phyloP scores from a whole-genome alignment of 1,140 invertebrate species.

The Hestina assimilis region DNA sequence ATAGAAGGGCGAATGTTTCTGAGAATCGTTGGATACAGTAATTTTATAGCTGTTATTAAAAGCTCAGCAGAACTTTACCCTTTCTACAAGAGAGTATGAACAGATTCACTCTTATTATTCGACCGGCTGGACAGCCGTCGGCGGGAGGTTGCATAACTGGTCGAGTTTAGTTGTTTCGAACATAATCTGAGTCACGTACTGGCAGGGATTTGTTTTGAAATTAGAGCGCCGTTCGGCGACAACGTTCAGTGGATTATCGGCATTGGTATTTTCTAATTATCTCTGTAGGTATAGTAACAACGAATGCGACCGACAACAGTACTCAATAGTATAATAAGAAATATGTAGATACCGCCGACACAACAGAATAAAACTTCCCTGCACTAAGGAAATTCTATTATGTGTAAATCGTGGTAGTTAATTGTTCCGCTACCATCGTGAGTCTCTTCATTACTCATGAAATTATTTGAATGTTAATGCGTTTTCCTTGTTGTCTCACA shows the following conservation, averaged over 20 bases:
- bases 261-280: slow-evolving; percentile 60
- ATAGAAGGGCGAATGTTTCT: too few species aligned
- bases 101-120: slow-evolving; percentile 64
- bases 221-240: slow-evolving; percentile 60
- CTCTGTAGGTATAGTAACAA: not conserved
- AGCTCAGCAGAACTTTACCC: not conserved
- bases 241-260: slow-evolving; percentile 67
- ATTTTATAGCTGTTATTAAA: slow-evolving; percentile 6
- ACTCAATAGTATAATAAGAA: not conserved
- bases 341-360: not conserved
- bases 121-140: slow-evolving; percentile 39
- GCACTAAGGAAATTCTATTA: slow-evolving; percentile 11
- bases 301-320: not conserved
- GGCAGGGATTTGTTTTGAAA: slow-evolving; percentile 74
- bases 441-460: slow-evolving; percentile 5
- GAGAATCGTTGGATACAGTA: not conserved
- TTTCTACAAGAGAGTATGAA: slow-evolving; percentile 25
- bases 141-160: slow-evolving; percentile 54
- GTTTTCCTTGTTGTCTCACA: slow-evolving; percentile 9
- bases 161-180: slow-evolving; percentile 64
- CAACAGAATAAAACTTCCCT: not conserved
- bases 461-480: slow-evolving; percentile 13
- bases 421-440: slow-evolving; percentile 2
- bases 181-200: slow-evolving; percentile 74
- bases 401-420: slow-evolving; percentile 14